Percentiles rank a stretch among this genome's conserved stretches.
phyloP scores from a whole-genome alignment of 2,797 vertebrate genomes.

The Graptemys geographica region DNA sequence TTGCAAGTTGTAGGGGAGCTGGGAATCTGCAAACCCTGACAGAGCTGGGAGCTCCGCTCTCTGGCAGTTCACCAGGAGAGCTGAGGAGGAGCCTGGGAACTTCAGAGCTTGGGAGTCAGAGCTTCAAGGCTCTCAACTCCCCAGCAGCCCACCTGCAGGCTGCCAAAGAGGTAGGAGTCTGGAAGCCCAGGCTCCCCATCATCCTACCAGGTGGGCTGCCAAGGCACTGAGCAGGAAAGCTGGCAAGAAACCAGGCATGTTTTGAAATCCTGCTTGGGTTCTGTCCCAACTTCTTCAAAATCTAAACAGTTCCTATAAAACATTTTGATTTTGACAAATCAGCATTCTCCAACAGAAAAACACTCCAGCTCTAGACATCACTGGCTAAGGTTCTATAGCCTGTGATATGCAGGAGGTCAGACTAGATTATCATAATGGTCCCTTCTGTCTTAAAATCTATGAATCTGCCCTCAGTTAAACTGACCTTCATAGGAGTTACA shows the following conservation, averaged over 20 bases:
- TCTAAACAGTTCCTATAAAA: background rate
- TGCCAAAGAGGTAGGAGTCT: too few relatives aligned
- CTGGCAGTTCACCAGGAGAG: background rate
- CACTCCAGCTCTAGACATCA: background rate
- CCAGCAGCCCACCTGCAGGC: too few relatives aligned
- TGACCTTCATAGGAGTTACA: background rate
- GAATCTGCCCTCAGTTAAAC: background rate
- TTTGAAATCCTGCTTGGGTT: background rate
- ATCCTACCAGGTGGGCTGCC: too few relatives aligned
- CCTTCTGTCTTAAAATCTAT: background rate
- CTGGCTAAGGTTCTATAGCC: background rate
- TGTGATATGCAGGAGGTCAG: background rate
- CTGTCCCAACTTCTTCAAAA: background rate
- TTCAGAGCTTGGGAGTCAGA: background rate
- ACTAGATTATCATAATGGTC: background rate
- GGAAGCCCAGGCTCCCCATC: too few relatives aligned
- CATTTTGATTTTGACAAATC: background rate
- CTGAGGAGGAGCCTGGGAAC: background rate
- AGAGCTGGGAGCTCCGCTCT: too few relatives aligned
- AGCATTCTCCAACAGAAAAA: background rate
- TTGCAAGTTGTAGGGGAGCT: too few relatives aligned
- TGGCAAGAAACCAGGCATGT: background rate
- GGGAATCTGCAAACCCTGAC: too few relatives aligned
- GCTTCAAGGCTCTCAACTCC: too few relatives aligned
- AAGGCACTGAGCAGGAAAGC: too few relatives aligned